Conservation (phyloP, 2,888 invertebrate genomes). For the Drosophila paranaensis region DNA sequence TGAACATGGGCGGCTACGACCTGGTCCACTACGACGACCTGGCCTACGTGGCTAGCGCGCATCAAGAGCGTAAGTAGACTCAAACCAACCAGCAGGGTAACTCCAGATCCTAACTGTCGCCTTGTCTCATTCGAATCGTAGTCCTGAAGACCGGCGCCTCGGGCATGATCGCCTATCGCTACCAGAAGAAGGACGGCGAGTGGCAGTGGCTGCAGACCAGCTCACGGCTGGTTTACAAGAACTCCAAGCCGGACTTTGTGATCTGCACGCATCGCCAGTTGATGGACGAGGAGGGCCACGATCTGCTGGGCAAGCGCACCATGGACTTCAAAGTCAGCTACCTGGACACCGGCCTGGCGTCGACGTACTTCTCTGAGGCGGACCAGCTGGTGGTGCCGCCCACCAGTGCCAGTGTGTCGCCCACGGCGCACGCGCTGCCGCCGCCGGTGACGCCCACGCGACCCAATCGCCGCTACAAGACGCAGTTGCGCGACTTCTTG, state of each 20-base stretch:
- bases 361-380: conserved; percentile 94
- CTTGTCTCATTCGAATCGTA: conserved; percentile 84
- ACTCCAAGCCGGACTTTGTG: conserved; percentile 99
- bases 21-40: conserved; percentile 99
- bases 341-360: conserved; percentile 96
- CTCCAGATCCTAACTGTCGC: background rate
- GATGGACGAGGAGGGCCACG: conserved; percentile 99
- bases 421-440: conserved; percentile 85
- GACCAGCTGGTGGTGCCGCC: conserved; percentile 90
- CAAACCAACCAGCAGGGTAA: no score
- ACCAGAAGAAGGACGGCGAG: conserved; percentile 96
- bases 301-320: conserved; percentile 97
- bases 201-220: conserved; percentile 99
- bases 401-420: conserved; percentile 83
- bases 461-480: conserved; percentile 95
- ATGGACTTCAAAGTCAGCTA: conserved; percentile 99
- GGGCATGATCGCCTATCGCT: conserved; percentile 99
- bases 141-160: conserved; percentile 99
- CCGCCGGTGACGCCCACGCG: conserved; percentile 90
- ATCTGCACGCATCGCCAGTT: conserved; percentile 99
- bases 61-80: conserved; percentile 96
- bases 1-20: conserved; percentile 98
- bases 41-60: conserved; percentile 98
- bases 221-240: conserved; percentile 98
- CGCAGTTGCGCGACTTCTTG: conserved; percentile 95